Evolutionary conservation across 30 jellyfish, hydroid and myxozoan genomes (phyloP).

Genomic region (Morbakka virulenta): DNA sequence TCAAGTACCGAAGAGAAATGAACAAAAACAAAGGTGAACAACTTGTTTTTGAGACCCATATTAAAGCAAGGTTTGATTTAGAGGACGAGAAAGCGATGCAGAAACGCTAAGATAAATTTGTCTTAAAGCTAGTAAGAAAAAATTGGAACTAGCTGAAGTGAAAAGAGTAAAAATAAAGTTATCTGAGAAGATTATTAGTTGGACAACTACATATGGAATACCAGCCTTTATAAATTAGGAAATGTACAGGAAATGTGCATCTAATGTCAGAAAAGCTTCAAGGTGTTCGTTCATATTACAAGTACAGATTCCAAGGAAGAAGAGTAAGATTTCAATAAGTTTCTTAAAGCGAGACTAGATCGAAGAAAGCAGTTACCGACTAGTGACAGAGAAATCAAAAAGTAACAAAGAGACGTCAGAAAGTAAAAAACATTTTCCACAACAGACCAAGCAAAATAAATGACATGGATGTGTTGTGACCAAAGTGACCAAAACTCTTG

Average conservation of each 20-base stretch:
- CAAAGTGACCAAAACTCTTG: conserved; percentile 30
- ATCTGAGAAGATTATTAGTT: conserved; percentile 43
- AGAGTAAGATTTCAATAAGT: conserved; percentile 41
- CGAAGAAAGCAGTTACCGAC: conserved; percentile 29
- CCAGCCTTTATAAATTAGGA: conserved; percentile 39
- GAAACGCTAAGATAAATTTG: conserved; percentile 31
- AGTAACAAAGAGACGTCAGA: neutral
- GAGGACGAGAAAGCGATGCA: conserved; percentile 32
- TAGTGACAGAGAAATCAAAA: conserved; percentile 9
- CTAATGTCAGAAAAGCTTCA: conserved; percentile 46
- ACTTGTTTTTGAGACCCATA: too few relatives aligned
- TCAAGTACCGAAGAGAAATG: too few relatives aligned
- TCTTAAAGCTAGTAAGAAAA: conserved; percentile 22
- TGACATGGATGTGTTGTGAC: conserved; percentile 35
- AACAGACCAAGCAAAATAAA: conserved; percentile 13
- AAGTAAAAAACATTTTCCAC: conserved; percentile 22
- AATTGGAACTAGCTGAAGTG: too few relatives aligned
- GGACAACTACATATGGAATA: conserved; percentile 32
- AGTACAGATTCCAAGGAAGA: conserved; percentile 43
- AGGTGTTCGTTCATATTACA: conserved; percentile 38
- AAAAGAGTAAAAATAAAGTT: too few relatives aligned
- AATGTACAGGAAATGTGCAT: conserved; percentile 44
- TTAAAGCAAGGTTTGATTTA: conserved; percentile 22
- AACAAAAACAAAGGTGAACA: too few relatives aligned
- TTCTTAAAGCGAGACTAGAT: conserved; percentile 40